These are phyloP conservation scores for Microvelia longipes DNA, from an alignment of 1,140 invertebrate genomes.

Conservation along the genomic window DNA sequence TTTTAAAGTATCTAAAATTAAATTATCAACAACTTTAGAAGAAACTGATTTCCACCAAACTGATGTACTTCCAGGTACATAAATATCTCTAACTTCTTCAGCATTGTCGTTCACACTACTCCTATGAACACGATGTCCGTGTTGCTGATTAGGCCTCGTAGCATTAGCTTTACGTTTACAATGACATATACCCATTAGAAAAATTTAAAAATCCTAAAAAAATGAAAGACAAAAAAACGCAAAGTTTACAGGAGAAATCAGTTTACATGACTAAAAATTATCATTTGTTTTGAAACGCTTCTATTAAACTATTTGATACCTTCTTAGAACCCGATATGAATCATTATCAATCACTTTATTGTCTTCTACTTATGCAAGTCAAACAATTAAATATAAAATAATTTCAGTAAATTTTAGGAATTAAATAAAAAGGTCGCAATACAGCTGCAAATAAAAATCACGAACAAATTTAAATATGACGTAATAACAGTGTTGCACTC, in stretches of 20 bases:
- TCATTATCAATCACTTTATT: not conserved
- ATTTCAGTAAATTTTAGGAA: too few species aligned
- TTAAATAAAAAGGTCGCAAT: not conserved
- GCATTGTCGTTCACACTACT: not conserved
- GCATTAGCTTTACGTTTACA: conserved; percentile 15
- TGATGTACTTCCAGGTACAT: conserved; percentile 26
- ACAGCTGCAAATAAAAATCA: not conserved
- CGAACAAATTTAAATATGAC: not conserved
- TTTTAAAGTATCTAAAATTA: conserved; percentile 63
- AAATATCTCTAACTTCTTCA: conserved; percentile 32
- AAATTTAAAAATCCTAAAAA: too few species aligned
- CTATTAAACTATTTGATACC: not conserved
- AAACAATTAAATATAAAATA: not conserved
- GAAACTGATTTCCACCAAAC: conserved; percentile 27
- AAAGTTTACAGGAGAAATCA: not conserved
- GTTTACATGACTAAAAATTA: not conserved
- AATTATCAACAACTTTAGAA: conserved; percentile 41
- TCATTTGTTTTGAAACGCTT: too few species aligned
- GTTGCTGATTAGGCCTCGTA: not conserved
- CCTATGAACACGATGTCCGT: not conserved
- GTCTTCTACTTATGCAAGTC: not conserved
- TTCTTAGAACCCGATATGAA: not conserved
- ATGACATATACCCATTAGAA: conserved; percentile 21
- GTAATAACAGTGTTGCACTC: not conserved
- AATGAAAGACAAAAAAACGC: too few species aligned